phyloP scores from a whole-genome alignment of 2,888 invertebrate genomes.

The Blera fallax region DNA sequence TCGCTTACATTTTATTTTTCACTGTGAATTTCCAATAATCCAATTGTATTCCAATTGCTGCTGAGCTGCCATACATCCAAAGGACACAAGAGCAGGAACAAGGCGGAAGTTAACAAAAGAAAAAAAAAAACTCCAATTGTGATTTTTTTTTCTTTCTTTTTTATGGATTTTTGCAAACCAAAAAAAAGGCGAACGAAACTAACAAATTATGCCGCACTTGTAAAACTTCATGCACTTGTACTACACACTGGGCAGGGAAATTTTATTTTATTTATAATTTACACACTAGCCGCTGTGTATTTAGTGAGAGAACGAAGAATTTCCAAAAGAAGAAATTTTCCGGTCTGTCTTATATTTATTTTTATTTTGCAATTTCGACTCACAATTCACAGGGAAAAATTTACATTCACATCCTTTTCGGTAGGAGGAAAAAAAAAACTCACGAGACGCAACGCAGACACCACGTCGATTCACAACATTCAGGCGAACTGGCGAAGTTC shows the following conservation, averaged over 20 bases:
- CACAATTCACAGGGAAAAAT: conserved; percentile 40
- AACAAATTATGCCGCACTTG: conserved; percentile 67
- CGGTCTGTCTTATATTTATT: conserved; percentile 25
- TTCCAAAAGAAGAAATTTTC: conserved; percentile 2
- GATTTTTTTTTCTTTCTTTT: conserved; percentile 9
- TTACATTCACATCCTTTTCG: conserved; percentile 63
- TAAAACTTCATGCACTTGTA: conserved; percentile 71
- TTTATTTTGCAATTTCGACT: conserved; percentile 36
- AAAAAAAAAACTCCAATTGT: conserved; percentile 26
- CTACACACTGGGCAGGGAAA: conserved; percentile 44
- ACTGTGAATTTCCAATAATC: conserved; percentile 60
- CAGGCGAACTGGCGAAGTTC: conserved; percentile 70
- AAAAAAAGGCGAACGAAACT: conserved; percentile 25
- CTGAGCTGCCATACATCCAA: conserved; percentile 54
- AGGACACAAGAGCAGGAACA: conserved; percentile 13
- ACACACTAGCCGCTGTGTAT: conserved; percentile 44
- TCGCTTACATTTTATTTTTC: conserved; percentile 46
- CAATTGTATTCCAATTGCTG: conserved; percentile 59
- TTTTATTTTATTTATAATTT: conserved; percentile 11
- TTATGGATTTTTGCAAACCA: conserved; percentile 63
- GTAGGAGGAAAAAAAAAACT: conserved; percentile 51
- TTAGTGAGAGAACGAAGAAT: background rate
- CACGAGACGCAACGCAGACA: conserved; percentile 67
- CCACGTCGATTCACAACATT: conserved; percentile 70
- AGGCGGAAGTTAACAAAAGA: conserved; percentile 54